A percentile compares a stretch with the other conserved stretches of the same genome.
Evolutionary conservation across 2,888 invertebrate genomes (phyloP).

Genomic region (Apodemia hepburni): DNA sequence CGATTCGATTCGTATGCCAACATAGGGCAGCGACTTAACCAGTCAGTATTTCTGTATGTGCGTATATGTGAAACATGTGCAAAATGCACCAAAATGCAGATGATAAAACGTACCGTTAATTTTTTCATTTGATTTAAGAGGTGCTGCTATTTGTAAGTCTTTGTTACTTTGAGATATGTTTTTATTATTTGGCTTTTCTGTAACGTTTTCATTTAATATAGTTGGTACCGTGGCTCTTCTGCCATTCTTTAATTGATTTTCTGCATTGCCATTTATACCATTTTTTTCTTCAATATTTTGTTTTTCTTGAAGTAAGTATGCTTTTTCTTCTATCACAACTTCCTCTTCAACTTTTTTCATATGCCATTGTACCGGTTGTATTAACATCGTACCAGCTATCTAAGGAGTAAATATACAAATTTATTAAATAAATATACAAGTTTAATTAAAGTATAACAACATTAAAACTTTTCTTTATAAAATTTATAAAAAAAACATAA

Average conservation of each 20-base stretch:
- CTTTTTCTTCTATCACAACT: conserved; percentile 56
- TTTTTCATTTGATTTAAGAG: conserved; percentile 36
- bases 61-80: too few relatives aligned
- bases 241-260: conserved; percentile 30
- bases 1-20: too few relatives aligned
- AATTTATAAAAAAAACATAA: neutral
- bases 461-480: neutral
- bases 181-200: conserved; percentile 36
- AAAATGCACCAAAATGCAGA: too few relatives aligned
- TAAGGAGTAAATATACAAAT: conserved; percentile 38
- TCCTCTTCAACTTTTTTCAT: conserved; percentile 64
- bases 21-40: too few relatives aligned
- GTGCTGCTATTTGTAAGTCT: conserved; percentile 37
- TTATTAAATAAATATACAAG: neutral
- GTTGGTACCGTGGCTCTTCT: conserved; percentile 36
- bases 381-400: conserved; percentile 79
- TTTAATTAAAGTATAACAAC: too few relatives aligned
- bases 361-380: conserved; percentile 81
- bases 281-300: conserved; percentile 47
- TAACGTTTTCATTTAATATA: conserved; percentile 34
- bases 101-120: conserved; percentile 42
- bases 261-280: conserved; percentile 42
- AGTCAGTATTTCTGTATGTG: too few relatives aligned
- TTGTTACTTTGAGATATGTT: conserved; percentile 46
- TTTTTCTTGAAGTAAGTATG: conserved; percentile 52